These are phyloP conservation scores for Tanypteryx hageni DNA, from an alignment of 2,888 invertebrate genomes.

Conservation along the genomic window DNA sequence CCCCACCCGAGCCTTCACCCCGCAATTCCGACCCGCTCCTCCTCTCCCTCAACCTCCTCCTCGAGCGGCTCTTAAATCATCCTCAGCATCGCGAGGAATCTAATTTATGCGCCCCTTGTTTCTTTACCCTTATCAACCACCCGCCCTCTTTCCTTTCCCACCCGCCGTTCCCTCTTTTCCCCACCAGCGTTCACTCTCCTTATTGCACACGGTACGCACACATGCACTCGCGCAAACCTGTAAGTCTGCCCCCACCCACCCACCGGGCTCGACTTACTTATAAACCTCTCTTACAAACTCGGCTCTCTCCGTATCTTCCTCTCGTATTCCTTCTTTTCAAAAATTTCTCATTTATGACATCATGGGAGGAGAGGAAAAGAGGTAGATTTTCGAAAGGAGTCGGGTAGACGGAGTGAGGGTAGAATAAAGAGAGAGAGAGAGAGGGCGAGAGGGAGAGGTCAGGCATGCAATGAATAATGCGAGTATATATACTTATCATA, in stretches of 20 bases:
- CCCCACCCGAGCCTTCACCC: background rate
- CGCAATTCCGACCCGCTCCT: background rate
- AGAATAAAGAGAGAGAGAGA: background rate
- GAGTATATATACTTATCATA: slow-evolving; percentile 59
- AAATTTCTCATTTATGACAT: background rate
- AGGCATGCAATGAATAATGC: slow-evolving; percentile 56
- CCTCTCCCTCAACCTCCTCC: background rate
- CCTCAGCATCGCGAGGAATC: slow-evolving; percentile 49
- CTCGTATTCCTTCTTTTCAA: background rate
- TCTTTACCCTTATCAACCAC: slow-evolving; percentile 54
- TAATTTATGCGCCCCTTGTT: slow-evolving; percentile 56
- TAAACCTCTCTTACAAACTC: background rate
- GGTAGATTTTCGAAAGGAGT: background rate
- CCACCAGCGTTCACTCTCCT: background rate
- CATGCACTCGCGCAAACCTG: slow-evolving; percentile 6
- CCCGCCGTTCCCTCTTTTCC: background rate
- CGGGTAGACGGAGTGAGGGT: background rate
- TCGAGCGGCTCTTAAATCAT: slow-evolving; percentile 52
- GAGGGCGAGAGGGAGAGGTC: background rate
- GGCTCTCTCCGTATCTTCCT: background rate
- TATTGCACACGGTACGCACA: background rate
- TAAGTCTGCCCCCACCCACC: background rate
- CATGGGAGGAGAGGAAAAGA: background rate
- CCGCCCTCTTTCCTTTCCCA: background rate
- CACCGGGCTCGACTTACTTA: background rate